Evolutionary conservation across 1,140 invertebrate species (phyloP), one percentile per base, ranked within the genome.

Genomic region (Triops cancriformis): DNA sequence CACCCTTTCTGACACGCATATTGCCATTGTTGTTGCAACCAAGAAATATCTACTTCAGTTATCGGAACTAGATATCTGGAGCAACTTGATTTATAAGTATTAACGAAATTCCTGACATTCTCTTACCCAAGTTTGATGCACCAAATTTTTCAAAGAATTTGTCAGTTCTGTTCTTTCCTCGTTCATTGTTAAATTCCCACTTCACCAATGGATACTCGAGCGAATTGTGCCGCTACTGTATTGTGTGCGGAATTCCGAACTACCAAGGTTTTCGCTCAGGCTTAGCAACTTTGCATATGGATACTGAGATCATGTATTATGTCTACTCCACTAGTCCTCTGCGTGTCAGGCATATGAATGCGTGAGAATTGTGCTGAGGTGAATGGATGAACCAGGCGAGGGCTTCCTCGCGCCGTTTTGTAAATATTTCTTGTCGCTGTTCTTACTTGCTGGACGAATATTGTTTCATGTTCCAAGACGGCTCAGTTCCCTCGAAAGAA

Each of bases 261-360:
- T 64, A 64, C n/a, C 51, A 23, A n/a, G 51, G 51, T 64, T 64
- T 64, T 64, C 51, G 51, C 51, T 64, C 51, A 64, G 51, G 51
- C 51, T 64, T 64, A 23, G 23, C 51, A 23, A 64, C 1, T 64
- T 64, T 64, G 6, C n/a, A 18, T 18, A 64, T 4, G 51, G 51
- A 23, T 37, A 37, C 7, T 37, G 31, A 37, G 31, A 37, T 37
- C 31, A 37, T 37, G 7, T 37, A 37, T 37, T 37, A 37, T 37
- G 31, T 37, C 2, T 37, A 37, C 31, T 37, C n/a, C 51, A 64
- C 51, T 64, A 64, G 51, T 64, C 51, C 51, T 64, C 51, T 64
- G 51, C 51, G 7, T 64, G 51, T 23, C 51, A 64, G 51, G 23
- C 23, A 64, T 23, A 64, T 18, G 51, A 18, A 64, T 64, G 51